A percentile compares a stretch with the other conserved stretches of the same genome.
Conservation (phyloP, 2,113 vertebrate species). For the Mormoops blainvillei region DNA sequence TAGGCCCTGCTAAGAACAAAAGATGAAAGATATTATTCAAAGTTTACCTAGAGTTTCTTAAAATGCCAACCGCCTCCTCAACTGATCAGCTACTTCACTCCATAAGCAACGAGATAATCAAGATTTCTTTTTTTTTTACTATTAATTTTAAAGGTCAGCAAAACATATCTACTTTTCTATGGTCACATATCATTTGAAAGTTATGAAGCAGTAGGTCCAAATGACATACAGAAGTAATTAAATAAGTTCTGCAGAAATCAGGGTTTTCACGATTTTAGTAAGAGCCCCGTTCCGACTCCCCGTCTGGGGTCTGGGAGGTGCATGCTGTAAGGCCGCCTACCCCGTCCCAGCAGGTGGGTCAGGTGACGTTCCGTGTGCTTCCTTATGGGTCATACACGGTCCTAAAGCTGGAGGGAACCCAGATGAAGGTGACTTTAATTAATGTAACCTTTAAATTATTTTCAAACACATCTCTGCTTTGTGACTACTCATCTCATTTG, state of each 20-base stretch:
- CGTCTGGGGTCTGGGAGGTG: slow-evolving; percentile 73
- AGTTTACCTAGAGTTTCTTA: background rate
- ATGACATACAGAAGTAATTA: rapidly evolving
- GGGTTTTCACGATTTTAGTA: background rate
- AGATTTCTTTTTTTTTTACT: background rate
- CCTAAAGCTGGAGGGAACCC: slow-evolving; percentile 79
- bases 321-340: slow-evolving; percentile 81
- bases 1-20: background rate
- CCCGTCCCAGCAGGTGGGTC: slow-evolving; percentile 80
- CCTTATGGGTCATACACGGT: slow-evolving; percentile 78
- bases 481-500: background rate
- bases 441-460: background rate
- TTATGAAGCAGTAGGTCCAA: background rate
- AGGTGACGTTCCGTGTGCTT: slow-evolving; percentile 83
- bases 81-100: background rate
- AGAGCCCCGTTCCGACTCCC: slow-evolving; percentile 77
- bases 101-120: background rate
- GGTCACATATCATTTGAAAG: background rate
- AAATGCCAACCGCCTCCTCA: background rate
- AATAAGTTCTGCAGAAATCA: background rate
- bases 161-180: background rate
- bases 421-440: slow-evolving; percentile 58
- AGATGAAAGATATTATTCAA: background rate
- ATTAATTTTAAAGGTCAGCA: background rate
- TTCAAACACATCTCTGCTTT: background rate